Conservation (phyloP, 2,113 vertebrate genomes). For the Neogobius melanostomus region DNA sequence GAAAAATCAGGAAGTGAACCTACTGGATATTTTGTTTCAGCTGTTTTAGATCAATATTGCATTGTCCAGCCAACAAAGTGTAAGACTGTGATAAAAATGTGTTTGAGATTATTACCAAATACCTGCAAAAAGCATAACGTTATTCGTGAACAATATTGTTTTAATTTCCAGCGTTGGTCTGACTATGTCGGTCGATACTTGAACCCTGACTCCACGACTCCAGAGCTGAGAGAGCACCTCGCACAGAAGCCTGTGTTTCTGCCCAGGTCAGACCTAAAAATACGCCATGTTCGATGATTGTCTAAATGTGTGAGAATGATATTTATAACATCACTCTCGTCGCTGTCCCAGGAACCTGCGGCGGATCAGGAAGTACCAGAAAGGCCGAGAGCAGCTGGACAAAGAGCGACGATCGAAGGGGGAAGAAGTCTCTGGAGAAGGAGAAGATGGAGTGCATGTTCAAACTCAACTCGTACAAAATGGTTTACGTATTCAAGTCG, state of each 20-base stretch:
- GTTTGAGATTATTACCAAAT: too few species aligned
- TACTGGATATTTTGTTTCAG: too few species aligned
- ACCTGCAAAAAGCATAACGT: background rate
- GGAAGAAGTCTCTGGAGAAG: slow-evolving; percentile 88
- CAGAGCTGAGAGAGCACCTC: slow-evolving; percentile 92
- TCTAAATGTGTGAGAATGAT: background rate
- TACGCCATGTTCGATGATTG: background rate
- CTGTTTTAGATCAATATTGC: too few species aligned
- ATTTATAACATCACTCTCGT: background rate
- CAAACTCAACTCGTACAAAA: slow-evolving; percentile 98
- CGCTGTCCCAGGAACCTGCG: slow-evolving; percentile 85
- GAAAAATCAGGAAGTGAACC: too few species aligned
- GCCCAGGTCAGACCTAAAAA: slow-evolving; percentile 80
- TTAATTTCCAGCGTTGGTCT: slow-evolving; percentile 86
- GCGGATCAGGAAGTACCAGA: slow-evolving; percentile 94
- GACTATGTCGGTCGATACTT: slow-evolving; percentile 95
- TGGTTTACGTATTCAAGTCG: slow-evolving; percentile 99
- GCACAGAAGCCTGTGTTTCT: slow-evolving; percentile 98
- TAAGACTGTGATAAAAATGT: too few species aligned
- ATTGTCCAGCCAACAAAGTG: too few species aligned
- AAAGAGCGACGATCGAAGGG: slow-evolving; percentile 86
- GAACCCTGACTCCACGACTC: slow-evolving; percentile 92
- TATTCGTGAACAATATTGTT: background rate
- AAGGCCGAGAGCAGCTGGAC: slow-evolving; percentile 89
- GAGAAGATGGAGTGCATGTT: slow-evolving; percentile 97